Base-by-base conservation (phyloP, 1,140 invertebrate species). In the Pogonus chalceus region DNA sequence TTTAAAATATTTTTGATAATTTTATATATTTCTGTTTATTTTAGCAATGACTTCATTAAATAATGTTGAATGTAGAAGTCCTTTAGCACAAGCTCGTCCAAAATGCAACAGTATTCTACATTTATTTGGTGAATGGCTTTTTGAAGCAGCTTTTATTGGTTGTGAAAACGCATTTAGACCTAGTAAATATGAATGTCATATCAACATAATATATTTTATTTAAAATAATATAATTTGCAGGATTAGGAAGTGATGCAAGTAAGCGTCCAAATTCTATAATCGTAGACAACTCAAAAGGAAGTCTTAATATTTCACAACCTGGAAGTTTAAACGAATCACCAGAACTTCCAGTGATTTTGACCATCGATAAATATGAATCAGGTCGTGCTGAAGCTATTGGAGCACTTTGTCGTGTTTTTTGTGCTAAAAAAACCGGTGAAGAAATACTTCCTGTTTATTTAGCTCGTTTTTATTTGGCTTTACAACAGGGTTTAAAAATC, bases 331-430 rank as follows among this genome's bases (percentile, higher is more conserved):
- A 74, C 60, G 75, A 78, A 59, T 63, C 12, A 37, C 62, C 12
- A 9, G 75, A 76, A 58, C 63, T 77, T 35, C 75, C 76, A 23
- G 56, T 72, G 9, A 69, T 71, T 23, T 67, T 80, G 31, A 74
- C 73, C 14, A 83, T 83, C 53, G 82, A 85, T 61, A 81, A 82
- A 60, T 87, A 84, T 63, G 83, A 88, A 65, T 79, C 82, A 59
- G 96, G 96, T 1, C 78, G 90, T 60, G 95, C 96, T 0, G 94
- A 98, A 73, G 96, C 96, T 2, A 79, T 98, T 58, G 96, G 93
- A 1, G 86, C 94, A 3, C 72, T 99, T 2, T 97, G 93, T 72
- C 79, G 94, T 62, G 93, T 99, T 62, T 90, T 99, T 65, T 97
- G 93, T 70, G 85, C 94, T 0, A 96, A 97, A 69, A 94, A 94